A percentile compares a stretch with the other conserved stretches of the same genome.
These are phyloP conservation scores for Pardalotus punctatus DNA, from an alignment of 2,113 vertebrate species.

Conservation along the genomic window DNA sequence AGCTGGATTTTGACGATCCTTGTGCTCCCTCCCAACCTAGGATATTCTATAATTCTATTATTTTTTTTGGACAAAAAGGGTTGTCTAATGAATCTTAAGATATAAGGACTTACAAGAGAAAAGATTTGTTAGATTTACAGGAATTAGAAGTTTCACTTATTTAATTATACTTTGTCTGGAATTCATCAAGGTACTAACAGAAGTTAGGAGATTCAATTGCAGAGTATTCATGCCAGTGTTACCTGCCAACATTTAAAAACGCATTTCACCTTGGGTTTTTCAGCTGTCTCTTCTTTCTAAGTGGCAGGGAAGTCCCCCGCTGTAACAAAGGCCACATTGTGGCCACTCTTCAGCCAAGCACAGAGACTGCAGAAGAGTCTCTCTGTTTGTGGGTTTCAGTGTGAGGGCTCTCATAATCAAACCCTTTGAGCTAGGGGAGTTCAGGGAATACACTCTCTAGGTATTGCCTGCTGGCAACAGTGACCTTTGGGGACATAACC, in stretches of 20 bases:
- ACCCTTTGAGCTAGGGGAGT: slow-evolving; percentile 12
- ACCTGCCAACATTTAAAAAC: background rate
- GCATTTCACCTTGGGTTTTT: background rate
- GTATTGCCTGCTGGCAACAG: slow-evolving; percentile 36
- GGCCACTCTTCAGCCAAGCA: background rate
- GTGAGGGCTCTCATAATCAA: slow-evolving; percentile 19
- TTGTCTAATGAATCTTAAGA: background rate
- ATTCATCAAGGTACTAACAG: background rate
- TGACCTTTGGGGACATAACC: slow-evolving; percentile 46
- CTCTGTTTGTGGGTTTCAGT: background rate
- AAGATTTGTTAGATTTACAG: background rate
- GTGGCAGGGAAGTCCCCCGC: background rate
- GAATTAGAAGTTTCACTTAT: background rate
- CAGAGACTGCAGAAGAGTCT: slow-evolving; percentile 21
- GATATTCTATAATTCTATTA: background rate
- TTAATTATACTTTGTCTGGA: background rate
- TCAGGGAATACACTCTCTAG: background rate
- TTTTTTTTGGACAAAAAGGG: background rate
- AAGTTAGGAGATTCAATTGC: background rate
- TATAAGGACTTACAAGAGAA: background rate
- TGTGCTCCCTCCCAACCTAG: background rate
- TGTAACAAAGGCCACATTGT: slow-evolving; percentile 27
- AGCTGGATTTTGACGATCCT: background rate
- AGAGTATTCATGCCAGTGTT: background rate
- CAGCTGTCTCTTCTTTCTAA: background rate